Evolutionary conservation across 2,797 vertebrate species (phyloP).

Genomic region (Enteromius trimaculatus): DNA sequence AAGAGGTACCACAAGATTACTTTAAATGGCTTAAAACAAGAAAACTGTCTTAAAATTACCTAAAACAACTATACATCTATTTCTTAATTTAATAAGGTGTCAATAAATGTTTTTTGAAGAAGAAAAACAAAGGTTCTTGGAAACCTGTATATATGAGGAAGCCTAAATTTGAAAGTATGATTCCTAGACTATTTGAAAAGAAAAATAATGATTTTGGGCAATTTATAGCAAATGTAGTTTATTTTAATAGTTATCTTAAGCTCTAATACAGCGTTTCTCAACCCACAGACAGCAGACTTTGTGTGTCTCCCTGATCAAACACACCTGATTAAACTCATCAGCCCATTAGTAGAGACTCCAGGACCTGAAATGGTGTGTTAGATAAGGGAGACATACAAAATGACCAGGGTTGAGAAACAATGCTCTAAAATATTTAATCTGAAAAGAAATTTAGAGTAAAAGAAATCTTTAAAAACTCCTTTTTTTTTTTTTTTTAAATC

Average conservation of each 20-base stretch:
- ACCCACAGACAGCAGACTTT: too few relatives aligned
- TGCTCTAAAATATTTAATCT: too few relatives aligned
- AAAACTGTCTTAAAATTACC: not conserved
- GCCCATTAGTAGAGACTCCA: too few relatives aligned
- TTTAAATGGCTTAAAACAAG: not conserved
- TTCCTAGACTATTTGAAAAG: not conserved
- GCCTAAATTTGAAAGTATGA: not conserved
- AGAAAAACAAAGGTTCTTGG: not conserved
- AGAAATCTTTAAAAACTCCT: not conserved
- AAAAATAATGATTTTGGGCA: not conserved
- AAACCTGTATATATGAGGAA: not conserved
- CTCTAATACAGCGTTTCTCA: not conserved
- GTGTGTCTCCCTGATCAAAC: too few relatives aligned
- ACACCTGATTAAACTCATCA: too few relatives aligned
- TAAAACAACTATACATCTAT: not conserved
- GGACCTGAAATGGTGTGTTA: too few relatives aligned
- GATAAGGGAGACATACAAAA: too few relatives aligned
- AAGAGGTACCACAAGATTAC: not conserved
- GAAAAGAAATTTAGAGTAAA: not conserved
- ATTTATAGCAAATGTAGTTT: not conserved
- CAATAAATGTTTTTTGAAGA: not conserved
- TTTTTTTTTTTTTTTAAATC: too few relatives aligned
- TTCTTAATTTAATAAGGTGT: not conserved
- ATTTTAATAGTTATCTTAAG: not conserved
- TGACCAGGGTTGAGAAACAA: too few relatives aligned